Evolutionary conservation across 2,888 invertebrate genomes (phyloP), one percentile per base, ranked within the genome.

Genomic region (Ephialtes manifestator): DNA sequence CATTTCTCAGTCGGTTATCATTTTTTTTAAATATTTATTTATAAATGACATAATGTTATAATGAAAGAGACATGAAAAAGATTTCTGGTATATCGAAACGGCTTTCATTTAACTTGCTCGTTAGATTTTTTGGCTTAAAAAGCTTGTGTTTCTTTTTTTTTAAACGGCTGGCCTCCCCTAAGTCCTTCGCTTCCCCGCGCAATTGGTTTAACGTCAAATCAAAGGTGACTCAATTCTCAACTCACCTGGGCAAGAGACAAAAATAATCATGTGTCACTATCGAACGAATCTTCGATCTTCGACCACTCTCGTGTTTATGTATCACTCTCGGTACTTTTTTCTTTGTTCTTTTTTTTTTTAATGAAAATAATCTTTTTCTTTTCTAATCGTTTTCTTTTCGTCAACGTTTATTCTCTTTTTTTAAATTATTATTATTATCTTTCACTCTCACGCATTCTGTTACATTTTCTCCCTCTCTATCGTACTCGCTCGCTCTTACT

Each of bases 161-260:
- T 88, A 80, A 93, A 92, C 93, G 93, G 94, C 94, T 94, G 94
- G 94, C 94, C 93, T 94, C 93, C 87, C 94, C 94, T 92, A 92
- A 89, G 79, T 92, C 91, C 92, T 93, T 93, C 92, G 93, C 93
- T 94, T 94, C 94, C 94, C 94, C 93, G 93, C 93, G 93, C 93
- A 93, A 93, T 85, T 93, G 91, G 92, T 92, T 89, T 86, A 90
- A 90, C 90, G 89, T 93, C 90, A 91, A 90, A 92, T 92, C 90
- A 92, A 93, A 93, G 93, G 92, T 94, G 94, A 94, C 90, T 93
- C 93, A 94, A 93, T 92, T 93, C 93, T 94, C 92, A 94, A 94
- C 94, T 94, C 94, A 94, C 94, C 94, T 94, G 94, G 93, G 91
- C 92, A 92, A 93, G 91, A 93, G 91, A 93, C 93, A 90, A 93